Base-by-base conservation (phyloP, 2,888 invertebrate genomes). In the Baronia brevicornis region DNA sequence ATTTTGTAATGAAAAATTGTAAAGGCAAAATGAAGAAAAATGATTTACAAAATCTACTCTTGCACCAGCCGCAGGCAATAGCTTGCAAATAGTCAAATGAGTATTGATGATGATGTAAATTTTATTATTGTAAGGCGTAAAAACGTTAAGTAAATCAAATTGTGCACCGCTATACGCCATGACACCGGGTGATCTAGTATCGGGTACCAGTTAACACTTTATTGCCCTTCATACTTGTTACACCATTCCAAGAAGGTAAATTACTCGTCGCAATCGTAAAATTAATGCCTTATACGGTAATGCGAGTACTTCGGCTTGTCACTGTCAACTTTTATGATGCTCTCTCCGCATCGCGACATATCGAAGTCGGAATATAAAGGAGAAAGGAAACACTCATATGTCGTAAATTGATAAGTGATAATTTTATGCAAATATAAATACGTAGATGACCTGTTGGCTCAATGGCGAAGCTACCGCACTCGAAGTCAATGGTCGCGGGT, bases 61-160 rank as follows among this genome's bases (percentile, higher is more conserved):
- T 45, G 51, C 63, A 38, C 67, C 62, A 67, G 75, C 73, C 62
- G 43, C 48, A 38, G 64, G 62, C 55, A 45, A n/a, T n/a, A n/a
- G 48, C 39, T 44, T 46, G 51, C 48, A 43, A 57, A 65, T 60
- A 69, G 59, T 79, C 69, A 79, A 80, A 74, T 69, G 70, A 63
- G 73, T 78, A 80, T 78, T 79, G 69, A 79, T 72, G 74, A 66
- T 69, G 69, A 64, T 70, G 74, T 77, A 71, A 71, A 74, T 60
- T 73, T 82, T 79, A 78, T 74, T 73, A 73, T 70, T 54, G 39
- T n/a, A 62, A 54, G 49, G 54, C 63, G 69, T 74, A 73, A 79
- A 75, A 74, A 75, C 60, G 60, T 60, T 47, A 43, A 63, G 64
- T 78, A 77, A 75, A 75, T 73, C 68, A 71, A 71, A 66, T 51